Base-by-base conservation (phyloP, 2,888 invertebrate species). In the Elegia similella region DNA sequence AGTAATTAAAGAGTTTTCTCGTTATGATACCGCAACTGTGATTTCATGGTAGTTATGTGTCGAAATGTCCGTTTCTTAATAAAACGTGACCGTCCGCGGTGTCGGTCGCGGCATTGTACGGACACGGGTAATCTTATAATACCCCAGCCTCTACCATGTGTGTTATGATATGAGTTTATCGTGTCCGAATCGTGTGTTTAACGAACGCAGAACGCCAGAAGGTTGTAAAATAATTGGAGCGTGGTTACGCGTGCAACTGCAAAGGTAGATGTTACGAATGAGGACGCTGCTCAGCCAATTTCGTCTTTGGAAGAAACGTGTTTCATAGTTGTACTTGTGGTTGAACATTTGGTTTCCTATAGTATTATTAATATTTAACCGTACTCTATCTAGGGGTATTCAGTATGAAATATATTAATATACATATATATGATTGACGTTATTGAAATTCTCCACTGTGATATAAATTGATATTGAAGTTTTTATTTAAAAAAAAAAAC, bases 191-290 rank as follows among this genome's bases (percentile, higher is more conserved):
- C 12, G 29, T 38, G 16, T 42, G n/a, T 38, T 3, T 42, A 42
- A 29, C 15, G n/a, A 42, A 17, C 13, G 50, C 23, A 29, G 23
- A 42, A 50, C 12, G 50, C 23, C 34, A 34, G 52, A 59, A 52
- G 58, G 52, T 59, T 59, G 46, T 52, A 46, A 44, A 42, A 16
- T 50, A 46, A 59, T 55, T 58, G 55, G 58, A 58, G 55, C 55
- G 55, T 55, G 55, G 42, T 43, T 46, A 8, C 12, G 48, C 13
- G 15, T 15, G n/a, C 12, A 15, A 48, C 7, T 32, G 32, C 48
- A 15, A 48, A 32, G 48, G 48, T 48, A 48, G 15, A 32, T 32
- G 48, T 32, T 48, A 32, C 47, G 29, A 47, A 47, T 48, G 48
- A 48, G 48, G 48, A 48, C 48, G 48, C 2, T 30, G 29, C 10